These are phyloP conservation scores for Dreissena polymorpha DNA, from an alignment of 1,140 invertebrate species.

Conservation along the genomic window DNA sequence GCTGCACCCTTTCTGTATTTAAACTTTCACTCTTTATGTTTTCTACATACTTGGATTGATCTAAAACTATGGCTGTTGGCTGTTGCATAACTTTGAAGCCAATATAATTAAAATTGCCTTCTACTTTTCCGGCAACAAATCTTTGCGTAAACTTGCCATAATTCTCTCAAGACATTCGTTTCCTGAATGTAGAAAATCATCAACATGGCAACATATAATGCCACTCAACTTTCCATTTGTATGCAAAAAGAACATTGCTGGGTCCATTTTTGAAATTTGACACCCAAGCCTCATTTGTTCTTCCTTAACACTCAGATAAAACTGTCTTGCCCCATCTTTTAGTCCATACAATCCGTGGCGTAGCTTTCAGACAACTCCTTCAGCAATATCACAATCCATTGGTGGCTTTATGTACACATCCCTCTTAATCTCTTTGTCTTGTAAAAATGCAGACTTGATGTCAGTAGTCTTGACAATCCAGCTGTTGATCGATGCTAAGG, in stretches of 20 bases:
- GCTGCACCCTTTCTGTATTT: conserved; percentile 16
- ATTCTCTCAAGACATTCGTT: conserved; percentile 30
- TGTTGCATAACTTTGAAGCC: no score
- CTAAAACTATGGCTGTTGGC: no score
- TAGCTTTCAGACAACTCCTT: conserved; percentile 20
- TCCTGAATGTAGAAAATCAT: conserved; percentile 42
- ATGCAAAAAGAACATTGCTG: conserved; percentile 41
- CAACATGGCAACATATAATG: conserved; percentile 44
- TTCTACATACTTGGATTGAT: no score
- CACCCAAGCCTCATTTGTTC: conserved; percentile 21
- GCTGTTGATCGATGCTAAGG: conserved; percentile 44
- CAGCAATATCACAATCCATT: conserved; percentile 29
- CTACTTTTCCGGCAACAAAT: conserved; percentile 41
- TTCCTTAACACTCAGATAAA: conserved; percentile 39
- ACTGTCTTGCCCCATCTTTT: conserved; percentile 45
- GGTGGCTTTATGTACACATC: conserved; percentile 52
- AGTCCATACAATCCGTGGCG: conserved; percentile 40
- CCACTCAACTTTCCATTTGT: conserved; percentile 34
- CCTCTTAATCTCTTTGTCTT: conserved; percentile 43
- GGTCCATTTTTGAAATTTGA: conserved; percentile 30
- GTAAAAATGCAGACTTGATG: conserved; percentile 56
- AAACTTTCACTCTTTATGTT: conserved; percentile 18
- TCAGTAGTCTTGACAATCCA: conserved; percentile 59
- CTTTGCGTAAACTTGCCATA: conserved; percentile 31
- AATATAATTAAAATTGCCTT: no score